Evolutionary conservation across 2,113 vertebrate genomes (phyloP).

Genomic region (Phyllostomus discolor): DNA sequence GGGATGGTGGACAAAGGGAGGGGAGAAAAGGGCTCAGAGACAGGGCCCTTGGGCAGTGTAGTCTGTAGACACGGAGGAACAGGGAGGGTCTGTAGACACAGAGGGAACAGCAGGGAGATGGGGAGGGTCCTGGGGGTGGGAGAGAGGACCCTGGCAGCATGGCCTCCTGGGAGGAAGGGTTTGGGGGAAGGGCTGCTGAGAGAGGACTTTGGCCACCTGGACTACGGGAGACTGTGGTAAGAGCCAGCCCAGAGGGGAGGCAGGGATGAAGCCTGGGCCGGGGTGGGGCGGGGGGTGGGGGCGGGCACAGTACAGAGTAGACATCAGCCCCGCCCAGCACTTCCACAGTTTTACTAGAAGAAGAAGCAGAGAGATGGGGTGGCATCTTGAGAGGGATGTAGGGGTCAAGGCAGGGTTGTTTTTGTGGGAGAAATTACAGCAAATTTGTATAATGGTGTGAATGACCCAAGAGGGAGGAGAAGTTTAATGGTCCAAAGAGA

Average conservation of each 20-base stretch:
- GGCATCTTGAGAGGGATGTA: neutral
- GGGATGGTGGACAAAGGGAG: neutral
- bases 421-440: neutral
- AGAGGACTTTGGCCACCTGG: neutral
- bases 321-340: neutral
- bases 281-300: too few relatives aligned
- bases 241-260: neutral
- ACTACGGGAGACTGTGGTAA: neutral
- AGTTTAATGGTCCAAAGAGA: neutral
- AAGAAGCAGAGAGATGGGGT: neutral
- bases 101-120: neutral
- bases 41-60: accelerated
- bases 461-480: neutral
- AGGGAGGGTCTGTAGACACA: neutral
- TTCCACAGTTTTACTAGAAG: neutral
- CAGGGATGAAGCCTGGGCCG: neutral
- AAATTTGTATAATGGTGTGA: neutral
- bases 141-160: accelerated
- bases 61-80: neutral
- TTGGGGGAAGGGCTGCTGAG: neutral
- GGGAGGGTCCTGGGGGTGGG: neutral
- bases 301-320: neutral
- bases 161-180: neutral
- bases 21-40: neutral
- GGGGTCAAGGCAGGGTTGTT: neutral